Evolutionary conservation across 2,888 invertebrate species (phyloP), one percentile per base, ranked within the genome.

Genomic region (Drosophila anomalipes): DNA sequence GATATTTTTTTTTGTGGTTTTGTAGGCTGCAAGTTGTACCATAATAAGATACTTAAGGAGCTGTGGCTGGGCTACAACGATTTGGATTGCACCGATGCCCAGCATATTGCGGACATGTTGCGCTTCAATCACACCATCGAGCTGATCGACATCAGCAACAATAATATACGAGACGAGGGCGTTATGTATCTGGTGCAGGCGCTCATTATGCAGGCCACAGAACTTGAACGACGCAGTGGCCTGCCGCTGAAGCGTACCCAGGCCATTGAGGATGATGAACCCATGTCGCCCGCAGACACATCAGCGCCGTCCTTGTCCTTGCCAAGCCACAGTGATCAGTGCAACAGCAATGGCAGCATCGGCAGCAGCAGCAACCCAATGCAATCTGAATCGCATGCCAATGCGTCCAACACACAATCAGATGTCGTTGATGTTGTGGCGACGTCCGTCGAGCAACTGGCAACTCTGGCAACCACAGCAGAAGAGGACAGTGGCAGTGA

Each of bases 11-110:
- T 4, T 26, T 14, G 3, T n/a, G 10, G 1, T 16, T 26, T 26
- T 47, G 1, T 12, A 97, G 97, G 97, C 90, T 95, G 96, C 90
- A 96, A 97, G 7, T 93, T 98, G 37, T 97, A 97, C 90, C 95
- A 96, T 83, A 98, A 98, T 94, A 95, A 94, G 47, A 95, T 95
- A 2, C 93, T 97, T 58, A 95, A 95, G 71, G 97, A 98, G 94
- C 94, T 98, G 59, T 96, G 97, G 91, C 94, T 98, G 73, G 97
- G 97, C 52, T 97, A 98, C 93, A 98, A 98, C 92, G 94, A 95
- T 72, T 94, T 98, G 79, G 95, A 95, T 60, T 94, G 95, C 33
- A 94, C 95, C 35, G 98, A 98, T 94, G 97, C 97, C 19, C 94
- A 95, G 68, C 97, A 97, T 84, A 94, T 98, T 28, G 96, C 95